Evolutionary conservation across 2,113 vertebrate species (phyloP).

Genomic region (Telmatochromis brichardi): DNA sequence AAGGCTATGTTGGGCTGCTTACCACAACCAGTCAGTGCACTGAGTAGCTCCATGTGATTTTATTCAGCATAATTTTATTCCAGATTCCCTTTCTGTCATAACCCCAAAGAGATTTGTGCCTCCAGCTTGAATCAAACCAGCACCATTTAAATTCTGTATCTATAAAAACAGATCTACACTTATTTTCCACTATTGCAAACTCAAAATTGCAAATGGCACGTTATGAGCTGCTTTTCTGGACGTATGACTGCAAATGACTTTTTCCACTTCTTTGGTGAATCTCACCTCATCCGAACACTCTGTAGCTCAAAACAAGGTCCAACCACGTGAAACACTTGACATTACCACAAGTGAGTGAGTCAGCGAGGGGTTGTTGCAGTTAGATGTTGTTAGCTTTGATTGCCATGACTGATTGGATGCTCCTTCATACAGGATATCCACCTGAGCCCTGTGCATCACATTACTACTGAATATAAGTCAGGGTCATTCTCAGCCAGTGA

Average conservation of each 20-base stretch:
- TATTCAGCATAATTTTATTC: not conserved
- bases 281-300: not conserved
- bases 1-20: not conserved
- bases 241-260: not conserved
- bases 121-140: not conserved
- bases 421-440: not conserved
- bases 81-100: not conserved
- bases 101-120: not conserved
- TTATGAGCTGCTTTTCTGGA: not conserved
- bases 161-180: not conserved
- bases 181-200: not conserved
- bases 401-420: not conserved
- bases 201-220: not conserved
- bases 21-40: not conserved
- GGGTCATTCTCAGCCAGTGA: constrained; percentile 18
- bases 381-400: not conserved
- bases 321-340: not conserved
- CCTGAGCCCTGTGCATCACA: not conserved
- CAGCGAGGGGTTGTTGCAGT: not conserved
- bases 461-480: not conserved
- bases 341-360: not conserved
- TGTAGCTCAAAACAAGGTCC: not conserved
- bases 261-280: not conserved
- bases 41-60: not conserved
- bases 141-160: not conserved